Base-by-base conservation (phyloP, 2,113 vertebrate species). In the Triplophysa rosa region DNA sequence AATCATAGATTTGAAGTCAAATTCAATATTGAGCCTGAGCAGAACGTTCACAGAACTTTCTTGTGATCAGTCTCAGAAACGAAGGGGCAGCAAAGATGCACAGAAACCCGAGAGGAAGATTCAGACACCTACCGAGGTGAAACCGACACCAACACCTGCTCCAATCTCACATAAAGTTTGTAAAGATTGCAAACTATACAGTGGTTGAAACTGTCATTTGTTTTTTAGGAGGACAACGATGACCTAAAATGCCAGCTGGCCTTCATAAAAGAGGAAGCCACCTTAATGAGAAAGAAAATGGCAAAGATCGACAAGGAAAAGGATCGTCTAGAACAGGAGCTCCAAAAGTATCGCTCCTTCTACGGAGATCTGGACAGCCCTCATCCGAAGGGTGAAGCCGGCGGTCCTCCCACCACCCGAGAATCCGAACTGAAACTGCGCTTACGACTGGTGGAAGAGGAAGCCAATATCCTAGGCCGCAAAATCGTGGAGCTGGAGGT, bases 401-500 rank as follows among this genome's bases (percentile, higher is more conserved):
- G 96, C 37, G 97, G 97, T 0, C 97, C 97, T 0, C 97, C 97
- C 69, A 98, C 95, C 83, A 98, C 96, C 45, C 92, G 97, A 11
- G 97, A 99, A 85, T 96, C 97, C 0, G 97, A 98, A 76, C 95
- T 99, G 61, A 99, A 97, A 87, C 94, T 99, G 4, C 90, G 97
- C 21, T 87, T 98, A 56, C 93, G 97, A 24, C 89, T 99, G 75
- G 97, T 99, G 84, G 97, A 99, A 85, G 97, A 99, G 79, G 97
- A 99, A 89, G 97, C 97, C 84, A 98, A 98, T 89, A 98, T 98
- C 86, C 92, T 99, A 2, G 97, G 97, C 78, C 93, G 97, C 79
- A 99, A 99, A 87, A 99, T 99, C 67, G 96, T 99, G 0, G 97
- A 99, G 80, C 83, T 99, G 54, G 97, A 99, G 89, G 95, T 99